Evolutionary conservation across 2,888 invertebrate genomes (phyloP), one percentile per base, ranked within the genome.

Genomic region (Dexiosoma caninum): DNA sequence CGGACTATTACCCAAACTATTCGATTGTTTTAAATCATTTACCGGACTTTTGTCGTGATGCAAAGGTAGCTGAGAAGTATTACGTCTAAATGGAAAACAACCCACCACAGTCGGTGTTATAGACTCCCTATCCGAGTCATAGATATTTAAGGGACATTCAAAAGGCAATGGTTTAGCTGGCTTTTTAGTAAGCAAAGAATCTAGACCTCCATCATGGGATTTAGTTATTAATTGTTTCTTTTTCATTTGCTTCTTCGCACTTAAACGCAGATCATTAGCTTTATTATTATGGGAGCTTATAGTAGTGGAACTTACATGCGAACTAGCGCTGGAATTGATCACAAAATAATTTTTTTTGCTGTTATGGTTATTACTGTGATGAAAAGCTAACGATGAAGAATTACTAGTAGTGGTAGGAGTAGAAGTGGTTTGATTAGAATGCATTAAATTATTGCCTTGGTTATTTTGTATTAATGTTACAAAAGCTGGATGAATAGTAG

Each of bases 171-270:
- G 83, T 42, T 67, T 62, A 32, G 78, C 74, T 6, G 79, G 78
- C 8, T 77, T 75, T 59, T 69, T 76, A 16, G 74, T 30, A 23
- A 59, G 1, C 60, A 81, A 49, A 5, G 84, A 78, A 83, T 90
- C 88, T 55, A 90, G 80, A 5, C 89, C 89, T 72, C 87, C 86
- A 83, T 90, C 90, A 82, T 90, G 90, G 78, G 90, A 90, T 64
- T 86, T 86, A 40, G 85, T 86, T 79, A 85, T 83, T 72, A 82
- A 76, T 44, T 81, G 80, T 49, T 81, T 71, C 81, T 83, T 69
- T 59, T 74, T 72, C 9, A 51, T 30, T 16, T 62, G 59, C 60
- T 83, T 81, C 14, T 80, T 84, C 4, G 57, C 37, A 59, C 66
- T 78, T 49, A 62, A 78, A 46, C 72, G 79, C 53, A 77, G 16